Base-by-base conservation (phyloP, 2,888 invertebrate species). In the Chaitophorus viminalis region DNA sequence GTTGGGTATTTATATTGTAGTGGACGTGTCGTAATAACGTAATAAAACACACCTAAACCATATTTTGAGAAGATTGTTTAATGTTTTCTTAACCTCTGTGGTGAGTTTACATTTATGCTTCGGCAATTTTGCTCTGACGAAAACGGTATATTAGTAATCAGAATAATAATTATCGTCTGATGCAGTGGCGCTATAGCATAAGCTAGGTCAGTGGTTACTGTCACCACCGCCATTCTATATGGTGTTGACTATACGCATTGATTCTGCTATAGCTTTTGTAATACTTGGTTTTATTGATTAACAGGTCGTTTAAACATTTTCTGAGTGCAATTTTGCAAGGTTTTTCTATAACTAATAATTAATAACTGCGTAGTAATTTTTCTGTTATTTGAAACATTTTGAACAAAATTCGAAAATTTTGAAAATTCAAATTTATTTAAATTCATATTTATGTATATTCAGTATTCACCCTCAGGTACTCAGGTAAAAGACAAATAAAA, bases 71-170 rank as follows among this genome's bases (percentile, higher is more conserved):
- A 33, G 54, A 39, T 36, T 21, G 36, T 36, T 60, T 74, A 72
- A 5, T 65, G 39, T 77, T 77, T 77, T 65, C 6, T 21, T 85
- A 77, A 77, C 52, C 52, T 85, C 65, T 85, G 85, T 25, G 85
- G 85, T 85, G n/a, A 60, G 39, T 60, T 54, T 54, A 54, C 6
- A 77, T 77, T 85, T 85, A 77, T 46, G 85, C 85, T 77, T 1
- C 46, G 52, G n/a, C 68, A 74, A 76, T 14, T 84, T 76, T 84
- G 75, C 68, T 85, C 68, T 70, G 77, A 77, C 85, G 77, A 77
- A 85, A 85, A 85, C 39, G 6, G 6, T 46, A 11, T 46, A 31
- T 81, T 79, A 65, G 36, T 65, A 36, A 60, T 8, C 11, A 60
- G 25, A 81, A 68, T 81, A 31, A 81, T 81, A 39, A 14, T 81